Evolutionary conservation across 2,888 invertebrate genomes (phyloP).

Genomic region (Crocallis elinguaria): DNA sequence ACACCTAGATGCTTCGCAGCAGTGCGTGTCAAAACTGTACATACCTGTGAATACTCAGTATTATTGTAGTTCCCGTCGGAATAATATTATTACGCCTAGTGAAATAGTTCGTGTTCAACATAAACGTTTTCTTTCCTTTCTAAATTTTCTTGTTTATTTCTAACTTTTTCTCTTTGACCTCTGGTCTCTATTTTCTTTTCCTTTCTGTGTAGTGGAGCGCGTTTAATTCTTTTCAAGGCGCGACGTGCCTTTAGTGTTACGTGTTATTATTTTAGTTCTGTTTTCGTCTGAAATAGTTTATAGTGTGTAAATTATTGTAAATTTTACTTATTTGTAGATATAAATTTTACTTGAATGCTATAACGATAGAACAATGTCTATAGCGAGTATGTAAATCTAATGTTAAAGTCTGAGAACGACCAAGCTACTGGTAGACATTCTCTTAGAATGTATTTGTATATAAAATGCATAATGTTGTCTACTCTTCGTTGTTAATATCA

Average conservation of each 20-base stretch:
- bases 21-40: constrained; percentile 35
- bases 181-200: constrained; percentile 24
- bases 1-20: constrained; percentile 60
- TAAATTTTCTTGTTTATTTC: constrained; percentile 32
- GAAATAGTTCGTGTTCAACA: constrained; percentile 47
- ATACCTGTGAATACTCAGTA: constrained; percentile 60
- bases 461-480: constrained; percentile 65
- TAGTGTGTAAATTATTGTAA: constrained; percentile 53
- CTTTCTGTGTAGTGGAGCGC: constrained; percentile 37
- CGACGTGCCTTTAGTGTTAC: constrained; percentile 23
- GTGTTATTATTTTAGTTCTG: constrained; percentile 30
- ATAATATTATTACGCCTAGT: constrained; percentile 50
- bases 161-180: constrained; percentile 27
- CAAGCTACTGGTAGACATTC: constrained; percentile 77
- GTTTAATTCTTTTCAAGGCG: constrained; percentile 52
- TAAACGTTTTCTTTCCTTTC: constrained; percentile 15
- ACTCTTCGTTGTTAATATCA: constrained; percentile 66
- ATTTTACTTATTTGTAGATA: constrained; percentile 37
- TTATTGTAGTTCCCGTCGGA: constrained; percentile 48
- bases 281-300: constrained; percentile 33
- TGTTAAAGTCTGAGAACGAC: constrained; percentile 82
- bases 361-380: constrained; percentile 57
- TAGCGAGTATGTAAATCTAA: constrained; percentile 56
- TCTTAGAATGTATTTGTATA: constrained; percentile 71
- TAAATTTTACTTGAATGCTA: constrained; percentile 45